These are phyloP conservation scores for Callithrix jacchus DNA, from an alignment of 2,113 vertebrate genomes.

Conservation along the genomic window DNA sequence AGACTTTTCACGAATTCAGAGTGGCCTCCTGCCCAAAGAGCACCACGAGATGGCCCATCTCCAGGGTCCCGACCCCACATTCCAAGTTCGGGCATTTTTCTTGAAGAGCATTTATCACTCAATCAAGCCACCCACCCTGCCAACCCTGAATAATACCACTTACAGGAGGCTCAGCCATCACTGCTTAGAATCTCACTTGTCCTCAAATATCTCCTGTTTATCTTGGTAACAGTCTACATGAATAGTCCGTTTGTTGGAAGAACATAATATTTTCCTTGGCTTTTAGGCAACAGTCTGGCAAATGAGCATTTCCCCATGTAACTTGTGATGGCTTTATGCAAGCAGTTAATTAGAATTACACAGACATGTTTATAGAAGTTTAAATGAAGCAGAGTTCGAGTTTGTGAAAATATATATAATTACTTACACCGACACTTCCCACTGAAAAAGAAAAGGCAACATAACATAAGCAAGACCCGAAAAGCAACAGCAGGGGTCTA, in stretches of 20 bases:
- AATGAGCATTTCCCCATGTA: slow-evolving; percentile 76
- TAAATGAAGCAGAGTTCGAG: slow-evolving; percentile 80
- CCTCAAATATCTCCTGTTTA: slow-evolving; percentile 81
- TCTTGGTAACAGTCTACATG: slow-evolving; percentile 82
- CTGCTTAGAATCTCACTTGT: slow-evolving; percentile 76
- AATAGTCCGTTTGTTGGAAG: slow-evolving; percentile 84
- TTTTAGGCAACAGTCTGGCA: slow-evolving; percentile 77
- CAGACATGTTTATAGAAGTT: slow-evolving; percentile 82
- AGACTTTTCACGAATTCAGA: not conserved
- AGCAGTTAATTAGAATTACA: slow-evolving; percentile 82
- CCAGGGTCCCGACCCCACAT: slow-evolving; percentile 55
- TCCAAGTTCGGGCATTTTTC: slow-evolving; percentile 48
- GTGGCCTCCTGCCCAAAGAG: slow-evolving; percentile 30
- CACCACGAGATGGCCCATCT: not conserved
- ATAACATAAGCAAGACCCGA: slow-evolving; percentile 63
- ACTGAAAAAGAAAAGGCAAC: slow-evolving; percentile 76
- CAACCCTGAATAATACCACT: slow-evolving; percentile 52
- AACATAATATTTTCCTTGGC: slow-evolving; percentile 87
- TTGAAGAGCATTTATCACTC: slow-evolving; percentile 56
- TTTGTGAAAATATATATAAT: slow-evolving; percentile 83
- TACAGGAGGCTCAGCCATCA: slow-evolving; percentile 61
- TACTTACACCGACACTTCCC: slow-evolving; percentile 79
- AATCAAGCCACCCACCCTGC: slow-evolving; percentile 52
- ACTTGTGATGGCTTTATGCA: slow-evolving; percentile 80
- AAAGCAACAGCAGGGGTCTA: slow-evolving; percentile 62